Percentiles rank a stretch among this genome's conserved stretches.
Conservation (phyloP, 2,797 vertebrate species). For the Antrozous pallidus region DNA sequence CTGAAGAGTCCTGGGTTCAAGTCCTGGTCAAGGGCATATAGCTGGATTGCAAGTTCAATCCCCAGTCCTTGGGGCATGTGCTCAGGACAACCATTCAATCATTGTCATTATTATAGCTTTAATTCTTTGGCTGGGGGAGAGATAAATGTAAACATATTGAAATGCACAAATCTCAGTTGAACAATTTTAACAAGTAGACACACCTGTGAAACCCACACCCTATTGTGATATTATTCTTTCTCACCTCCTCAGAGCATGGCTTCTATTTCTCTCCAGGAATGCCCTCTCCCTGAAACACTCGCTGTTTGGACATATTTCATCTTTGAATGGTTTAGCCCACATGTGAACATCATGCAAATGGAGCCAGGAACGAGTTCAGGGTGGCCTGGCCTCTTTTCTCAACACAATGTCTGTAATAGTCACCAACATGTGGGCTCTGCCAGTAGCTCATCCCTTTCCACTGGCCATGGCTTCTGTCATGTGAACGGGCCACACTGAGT, state of each 20-base stretch:
- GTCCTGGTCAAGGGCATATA: neutral
- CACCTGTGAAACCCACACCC: neutral
- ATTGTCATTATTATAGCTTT: fast-evolving
- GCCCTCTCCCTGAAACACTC: too few relatives aligned
- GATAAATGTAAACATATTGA: neutral
- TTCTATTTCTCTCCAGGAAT: neutral
- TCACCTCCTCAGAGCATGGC: neutral
- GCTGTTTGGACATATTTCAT: fast-evolving
- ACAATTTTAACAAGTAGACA: neutral
- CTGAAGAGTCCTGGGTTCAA: neutral
- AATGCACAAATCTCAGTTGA: neutral
- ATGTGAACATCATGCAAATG: fast-evolving
- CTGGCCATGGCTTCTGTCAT: fast-evolving
- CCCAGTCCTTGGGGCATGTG: neutral
- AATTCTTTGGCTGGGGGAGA: neutral
- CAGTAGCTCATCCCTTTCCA: fast-evolving
- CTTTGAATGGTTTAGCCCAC: fast-evolving
- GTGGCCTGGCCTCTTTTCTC: neutral
- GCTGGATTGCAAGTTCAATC: neutral
- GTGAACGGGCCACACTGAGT: too few relatives aligned
- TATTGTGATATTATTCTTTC: neutral
- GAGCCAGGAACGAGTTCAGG: too few relatives aligned
- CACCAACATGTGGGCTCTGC: fast-evolving
- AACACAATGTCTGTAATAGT: fast-evolving
- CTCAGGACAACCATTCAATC: neutral